A percentile compares a stretch with the other conserved stretches of the same genome.
phyloP scores from a whole-genome alignment of 1,140 invertebrate genomes.

The Mamestra configurata region DNA sequence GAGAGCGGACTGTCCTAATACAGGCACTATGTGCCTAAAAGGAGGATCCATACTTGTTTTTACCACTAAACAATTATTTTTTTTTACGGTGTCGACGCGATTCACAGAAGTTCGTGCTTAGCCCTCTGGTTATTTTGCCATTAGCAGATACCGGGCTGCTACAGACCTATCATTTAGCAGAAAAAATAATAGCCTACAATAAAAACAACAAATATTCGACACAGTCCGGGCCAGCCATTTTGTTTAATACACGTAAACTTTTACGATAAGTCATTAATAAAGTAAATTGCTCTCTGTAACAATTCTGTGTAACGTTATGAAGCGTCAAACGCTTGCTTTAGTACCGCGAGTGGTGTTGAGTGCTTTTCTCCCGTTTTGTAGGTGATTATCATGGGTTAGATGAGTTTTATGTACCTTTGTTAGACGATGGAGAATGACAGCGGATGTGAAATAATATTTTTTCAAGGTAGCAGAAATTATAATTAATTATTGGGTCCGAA shows the following conservation, averaged over 20 bases:
- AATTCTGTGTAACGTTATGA: constrained; percentile 17
- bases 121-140: too few relatives aligned
- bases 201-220: constrained; percentile 56
- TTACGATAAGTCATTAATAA: constrained; percentile 50
- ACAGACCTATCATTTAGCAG: not conserved
- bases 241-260: constrained; percentile 37
- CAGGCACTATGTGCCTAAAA: too few relatives aligned
- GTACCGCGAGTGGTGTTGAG: constrained; percentile 16
- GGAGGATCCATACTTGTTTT: too few relatives aligned
- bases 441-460: not conserved
- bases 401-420: not conserved
- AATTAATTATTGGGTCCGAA: too few relatives aligned
- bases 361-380: not conserved
- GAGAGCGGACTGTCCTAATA: too few relatives aligned
- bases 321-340: constrained; percentile 22
- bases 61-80: too few relatives aligned
- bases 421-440: not conserved
- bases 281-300: constrained; percentile 29
- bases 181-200: constrained; percentile 15
- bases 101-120: too few relatives aligned
- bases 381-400: not conserved
- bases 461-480: too few relatives aligned
- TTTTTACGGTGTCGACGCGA: too few relatives aligned
- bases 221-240: constrained; percentile 24
- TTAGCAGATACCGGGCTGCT: not conserved